Base-by-base conservation (phyloP, 1,140 invertebrate genomes). In the Potamilus streckersoni region DNA sequence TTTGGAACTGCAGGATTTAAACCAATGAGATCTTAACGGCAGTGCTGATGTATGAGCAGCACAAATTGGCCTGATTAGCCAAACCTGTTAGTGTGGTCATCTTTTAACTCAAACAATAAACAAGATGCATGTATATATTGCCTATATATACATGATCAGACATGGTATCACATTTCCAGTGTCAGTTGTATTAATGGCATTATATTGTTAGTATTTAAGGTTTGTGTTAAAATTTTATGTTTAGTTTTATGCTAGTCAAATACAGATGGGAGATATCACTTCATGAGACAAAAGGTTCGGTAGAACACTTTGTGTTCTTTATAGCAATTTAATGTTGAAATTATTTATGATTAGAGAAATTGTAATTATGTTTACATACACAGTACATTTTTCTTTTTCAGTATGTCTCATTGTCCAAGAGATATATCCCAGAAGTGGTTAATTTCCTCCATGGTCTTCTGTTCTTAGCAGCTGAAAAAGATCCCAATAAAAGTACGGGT, bases 371-470 rank as follows among this genome's bases (percentile, higher is more conserved):
- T 49, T 2, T 19, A 23, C 2, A 65, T 65, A 19, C 13, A 49
- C 19, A 31, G 11, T 38, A 38, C 38, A 64, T 14, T 55, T 65
- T 73, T 82, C 70, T 67, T 81, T 92, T 93, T 79, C 86, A 94
- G 93, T 97, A 94, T 86, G 94, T 94, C 4, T 82, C 88, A 8
- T 87, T 95, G n/a, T 96, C 95, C 6, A 96, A 96, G 90, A 91
- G 95, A 84, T 94, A 94, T 83, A 90, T 94, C 27, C 95, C 96
- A 1, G 92, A 95, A 63, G 93, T 92, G 0, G 90, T 96, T 16
- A 96, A 94, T 88, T 97, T 94, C 85, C 87, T 97, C 13, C 89
- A 92, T 78, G 88, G 87, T 27, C 49, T 88, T 16, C 71, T 90
- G 20, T 88, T 84, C 65, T 20, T 86, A 20, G 84, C 85, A 20